phyloP scores from a whole-genome alignment of 1,140 invertebrate genomes.

The Pogonomyrmex californicus region DNA sequence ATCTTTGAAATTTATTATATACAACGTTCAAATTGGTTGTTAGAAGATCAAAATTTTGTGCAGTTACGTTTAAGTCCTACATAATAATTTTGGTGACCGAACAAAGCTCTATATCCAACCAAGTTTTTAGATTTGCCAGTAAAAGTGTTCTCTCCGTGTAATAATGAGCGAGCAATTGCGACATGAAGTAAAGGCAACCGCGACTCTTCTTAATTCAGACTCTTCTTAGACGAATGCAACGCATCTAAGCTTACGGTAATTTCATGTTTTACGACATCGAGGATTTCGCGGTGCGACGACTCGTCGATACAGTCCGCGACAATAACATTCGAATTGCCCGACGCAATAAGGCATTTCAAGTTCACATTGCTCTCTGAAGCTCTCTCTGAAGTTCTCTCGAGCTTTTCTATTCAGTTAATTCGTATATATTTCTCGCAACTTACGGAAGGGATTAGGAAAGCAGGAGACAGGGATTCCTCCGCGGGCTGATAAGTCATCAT shows the following conservation, averaged over 20 bases:
- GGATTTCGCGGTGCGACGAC: not conserved
- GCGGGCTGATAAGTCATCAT: not conserved
- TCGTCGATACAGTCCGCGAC: not conserved
- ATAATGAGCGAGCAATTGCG: not conserved
- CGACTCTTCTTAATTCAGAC: not conserved
- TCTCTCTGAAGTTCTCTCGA: too few species aligned
- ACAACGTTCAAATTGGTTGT: too few species aligned
- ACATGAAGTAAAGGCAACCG: not conserved
- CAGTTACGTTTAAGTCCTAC: too few species aligned
- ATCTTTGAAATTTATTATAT: too few species aligned
- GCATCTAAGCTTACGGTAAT: not conserved
- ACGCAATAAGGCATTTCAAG: too few species aligned
- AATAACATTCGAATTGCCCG: not conserved
- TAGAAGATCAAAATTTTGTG: too few species aligned
- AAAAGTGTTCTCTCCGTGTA: not conserved
- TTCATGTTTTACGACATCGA: not conserved
- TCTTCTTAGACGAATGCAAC: too few species aligned
- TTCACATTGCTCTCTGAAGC: too few species aligned
- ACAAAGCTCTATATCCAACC: too few species aligned
- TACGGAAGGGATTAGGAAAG: constrained; percentile 12
- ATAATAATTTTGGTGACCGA: too few species aligned
- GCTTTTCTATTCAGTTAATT: too few species aligned
- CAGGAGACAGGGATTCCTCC: not conserved
- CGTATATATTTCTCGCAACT: constrained; percentile 13
- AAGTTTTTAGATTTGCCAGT: too few species aligned